Evolutionary conservation across 92 coral and sea anemone species (phyloP), one percentile per base, ranked within the genome.

Genomic region (Palythoa caribaeorum): DNA sequence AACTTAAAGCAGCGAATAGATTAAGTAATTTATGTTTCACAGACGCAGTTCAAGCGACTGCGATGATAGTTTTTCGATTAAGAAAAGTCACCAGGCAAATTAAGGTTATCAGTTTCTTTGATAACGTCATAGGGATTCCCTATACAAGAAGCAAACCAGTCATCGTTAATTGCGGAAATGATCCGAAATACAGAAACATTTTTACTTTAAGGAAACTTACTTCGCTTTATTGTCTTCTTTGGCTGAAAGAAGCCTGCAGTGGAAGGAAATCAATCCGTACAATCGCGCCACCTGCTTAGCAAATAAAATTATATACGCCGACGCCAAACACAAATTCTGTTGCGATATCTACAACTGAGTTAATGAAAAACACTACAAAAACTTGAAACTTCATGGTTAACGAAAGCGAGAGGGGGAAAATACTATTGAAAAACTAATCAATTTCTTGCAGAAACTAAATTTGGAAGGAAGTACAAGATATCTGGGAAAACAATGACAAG

Each of bases 231-330:
- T 50, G 2, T 13, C 6, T 57, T 52, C 36, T 11, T 19, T 11
- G 59, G 44, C 52, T 36, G n/a, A 9, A 78, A 79, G 15, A 21
- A 51, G 21, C 9, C 6, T 4, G 14, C 11, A 37, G 6, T 28
- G 71, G 39, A 79, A 59, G 37, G 59, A 55, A 44, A 57, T 14
- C 16, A 17, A 17, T 10, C 7, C 8, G 1, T 54, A 15, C 1
- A 52, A 53, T 52, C 28, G 47, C 2, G 19, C 83, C 83, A 77
- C 83, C 83, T 77, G 83, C 83, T 15, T 15, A 0, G 21, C 28
- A 36, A 35, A 52, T 52, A 51, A 21, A 52, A 14, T 76, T 3
- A 6, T 17, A 6, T 52, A 11, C 28, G 5, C 5, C 20, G 59
- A 44, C 21, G 51, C 6, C 6, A 8, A 14, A 17, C 16, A 44